Percentiles rank a stretch among this genome's conserved stretches.
phyloP scores from a whole-genome alignment of 2,888 invertebrate genomes.

The Temnothorax ravouxi region DNA sequence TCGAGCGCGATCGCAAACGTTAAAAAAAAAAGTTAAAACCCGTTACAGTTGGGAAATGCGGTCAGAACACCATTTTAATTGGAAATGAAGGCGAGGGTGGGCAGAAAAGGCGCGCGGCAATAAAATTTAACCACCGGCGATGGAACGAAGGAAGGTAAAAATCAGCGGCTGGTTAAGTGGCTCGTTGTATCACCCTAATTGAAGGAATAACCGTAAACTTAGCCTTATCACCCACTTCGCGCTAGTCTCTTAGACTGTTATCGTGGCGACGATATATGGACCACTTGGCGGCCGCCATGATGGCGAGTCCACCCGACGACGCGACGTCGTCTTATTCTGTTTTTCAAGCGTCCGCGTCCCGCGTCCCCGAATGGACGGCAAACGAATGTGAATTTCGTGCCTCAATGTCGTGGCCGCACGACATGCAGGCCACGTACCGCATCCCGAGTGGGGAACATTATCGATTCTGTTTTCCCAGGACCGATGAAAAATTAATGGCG shows the following conservation, averaged over 20 bases:
- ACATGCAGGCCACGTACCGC: conserved; percentile 76
- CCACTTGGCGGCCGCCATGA: conserved; percentile 41
- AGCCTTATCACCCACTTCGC: conserved; percentile 70
- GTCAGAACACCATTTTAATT: conserved; percentile 73
- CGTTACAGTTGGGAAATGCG: conserved; percentile 35
- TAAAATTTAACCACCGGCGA: conserved; percentile 61
- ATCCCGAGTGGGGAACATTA: conserved; percentile 75
- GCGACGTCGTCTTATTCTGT: conserved; percentile 39
- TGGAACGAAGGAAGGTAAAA: conserved; percentile 60
- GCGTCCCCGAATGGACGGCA: conserved; percentile 25
- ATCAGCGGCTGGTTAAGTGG: conserved; percentile 68
- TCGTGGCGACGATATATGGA: conserved; percentile 53
- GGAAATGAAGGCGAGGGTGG: conserved; percentile 64
- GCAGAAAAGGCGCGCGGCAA: conserved; percentile 33
- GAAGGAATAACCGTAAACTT: conserved; percentile 78
- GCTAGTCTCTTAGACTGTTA: conserved; percentile 50
- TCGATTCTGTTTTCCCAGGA: conserved; percentile 80
- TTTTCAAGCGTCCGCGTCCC: conserved; percentile 26
- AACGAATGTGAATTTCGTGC: conserved; percentile 70
- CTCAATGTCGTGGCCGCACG: conserved; percentile 56
- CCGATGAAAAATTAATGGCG: conserved; percentile 80
- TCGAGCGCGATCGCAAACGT: neutral
- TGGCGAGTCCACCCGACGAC: conserved; percentile 1
- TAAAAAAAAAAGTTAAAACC: conserved; percentile 11
- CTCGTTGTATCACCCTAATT: conserved; percentile 78